phyloP scores from a whole-genome alignment of 2,113 vertebrate genomes.

The Elanoides forficatus region DNA sequence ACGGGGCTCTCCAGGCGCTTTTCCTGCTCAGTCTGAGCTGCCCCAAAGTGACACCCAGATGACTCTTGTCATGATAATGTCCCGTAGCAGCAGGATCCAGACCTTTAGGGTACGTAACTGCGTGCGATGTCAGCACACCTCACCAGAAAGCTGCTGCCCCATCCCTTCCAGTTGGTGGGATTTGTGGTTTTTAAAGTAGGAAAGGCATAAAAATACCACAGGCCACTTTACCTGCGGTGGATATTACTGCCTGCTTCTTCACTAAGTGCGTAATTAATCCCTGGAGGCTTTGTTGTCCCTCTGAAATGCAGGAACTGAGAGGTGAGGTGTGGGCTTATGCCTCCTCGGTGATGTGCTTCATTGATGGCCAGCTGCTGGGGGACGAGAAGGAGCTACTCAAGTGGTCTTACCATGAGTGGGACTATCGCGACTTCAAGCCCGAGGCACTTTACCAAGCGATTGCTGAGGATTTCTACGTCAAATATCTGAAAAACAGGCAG shows the following conservation, averaged over 20 bases:
- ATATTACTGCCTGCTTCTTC: not conserved
- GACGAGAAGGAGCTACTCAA: constrained; percentile 74
- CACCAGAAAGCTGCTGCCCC: not conserved
- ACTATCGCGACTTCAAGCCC: constrained; percentile 66
- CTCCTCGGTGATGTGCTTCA: constrained; percentile 82
- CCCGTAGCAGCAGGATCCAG: not conserved
- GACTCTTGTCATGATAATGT: not conserved
- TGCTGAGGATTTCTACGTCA: constrained; percentile 73
- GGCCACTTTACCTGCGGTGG: not conserved
- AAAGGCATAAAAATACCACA: not conserved
- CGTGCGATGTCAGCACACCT: not conserved
- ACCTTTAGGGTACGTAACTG: not conserved
- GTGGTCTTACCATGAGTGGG: constrained; percentile 80
- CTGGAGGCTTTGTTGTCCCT: not conserved
- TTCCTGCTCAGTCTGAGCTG: not conserved
- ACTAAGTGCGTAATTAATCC: not conserved
- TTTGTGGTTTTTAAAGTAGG: not conserved
- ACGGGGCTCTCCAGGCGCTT: not conserved
- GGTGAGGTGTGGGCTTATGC: constrained; percentile 82
- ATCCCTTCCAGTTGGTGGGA: not conserved
- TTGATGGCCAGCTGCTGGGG: constrained; percentile 79
- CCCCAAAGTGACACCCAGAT: not conserved
- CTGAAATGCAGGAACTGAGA: constrained; percentile 76
- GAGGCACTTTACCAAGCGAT: constrained; percentile 72
- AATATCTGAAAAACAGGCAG: constrained; percentile 78